phyloP scores from a whole-genome alignment of 2,113 vertebrate genomes.

The Murina feae region DNA sequence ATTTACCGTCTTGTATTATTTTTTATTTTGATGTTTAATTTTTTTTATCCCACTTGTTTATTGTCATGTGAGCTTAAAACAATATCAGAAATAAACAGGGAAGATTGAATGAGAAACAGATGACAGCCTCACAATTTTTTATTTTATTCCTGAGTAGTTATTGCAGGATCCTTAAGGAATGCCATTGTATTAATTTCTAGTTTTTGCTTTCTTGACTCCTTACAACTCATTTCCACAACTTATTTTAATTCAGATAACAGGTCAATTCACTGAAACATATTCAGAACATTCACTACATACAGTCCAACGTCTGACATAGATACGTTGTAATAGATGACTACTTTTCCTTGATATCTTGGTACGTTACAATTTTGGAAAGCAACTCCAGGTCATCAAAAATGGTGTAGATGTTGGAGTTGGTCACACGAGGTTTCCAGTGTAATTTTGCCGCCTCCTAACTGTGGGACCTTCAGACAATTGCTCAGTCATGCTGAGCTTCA shows the following conservation, averaged over 20 bases:
- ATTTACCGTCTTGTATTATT: slow-evolving; percentile 58
- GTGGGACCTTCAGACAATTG: neutral
- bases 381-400: neutral
- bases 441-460: neutral
- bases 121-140: neutral
- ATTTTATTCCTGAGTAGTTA: neutral
- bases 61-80: slow-evolving; percentile 51
- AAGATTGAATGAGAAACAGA: neutral
- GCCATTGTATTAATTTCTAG: neutral
- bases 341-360: neutral
- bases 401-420: neutral
- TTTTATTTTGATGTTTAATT: slow-evolving; percentile 72
- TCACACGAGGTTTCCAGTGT: neutral
- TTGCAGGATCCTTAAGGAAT: neutral
- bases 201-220: slow-evolving; percentile 23
- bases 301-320: neutral
- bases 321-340: neutral
- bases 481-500: neutral
- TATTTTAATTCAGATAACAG: neutral
- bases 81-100: neutral
- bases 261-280: neutral
- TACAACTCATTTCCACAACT: neutral
- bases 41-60: slow-evolving; percentile 63
- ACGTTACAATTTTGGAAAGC: neutral
- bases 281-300: neutral